Base-by-base conservation (phyloP, 2,797 vertebrate genomes). In the Paramormyrops hopkinsi region DNA sequence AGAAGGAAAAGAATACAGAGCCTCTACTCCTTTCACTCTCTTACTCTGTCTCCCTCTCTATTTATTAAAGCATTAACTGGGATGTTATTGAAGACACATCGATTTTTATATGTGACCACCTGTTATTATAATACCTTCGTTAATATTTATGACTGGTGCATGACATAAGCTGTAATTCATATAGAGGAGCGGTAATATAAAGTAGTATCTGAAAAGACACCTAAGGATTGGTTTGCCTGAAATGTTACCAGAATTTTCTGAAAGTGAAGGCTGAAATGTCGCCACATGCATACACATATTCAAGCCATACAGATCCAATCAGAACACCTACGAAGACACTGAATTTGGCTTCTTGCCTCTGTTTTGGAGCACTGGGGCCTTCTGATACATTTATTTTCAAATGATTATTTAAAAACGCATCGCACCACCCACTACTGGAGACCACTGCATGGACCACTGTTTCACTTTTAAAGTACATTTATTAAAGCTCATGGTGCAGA, bases 131-230 rank as follows among this genome's bases (percentile, higher is more conserved):
- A 62, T 59, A 33, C 41, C 87, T 89, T 76, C 22, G 86, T 59
- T 89, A 85, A 89, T 86, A 86, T 86, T 89, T 86, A 29, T 86
- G 25, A 53, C 59, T 73, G 29, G 83, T 56, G 84, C 59, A 86
- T 89, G 84, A 89, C 53, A 86, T 86, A 86, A 37, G 29, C 82
- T 89, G 82, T 89, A 62, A 86, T 65, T 37, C 48, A 29, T 86
- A 62, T 73, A 50, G 50, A 37, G 56, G 50, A 37, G 56, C 11
- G 46, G 48, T 65, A 54, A 53, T 65, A 22, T 73, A 29, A 89
- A 51, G 83, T 59, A 73, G 46, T 65, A 19, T 51, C 17, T 37
- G 83, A 89, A 79, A 51, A 50, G 83, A 88, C 44, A 17, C 48
- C 83, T 46, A 19, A 41, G 25, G 41, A 84, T 46, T 3, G 25